Base-by-base conservation (phyloP, 2,888 invertebrate species). In the Chymomyza caudatula region DNA sequence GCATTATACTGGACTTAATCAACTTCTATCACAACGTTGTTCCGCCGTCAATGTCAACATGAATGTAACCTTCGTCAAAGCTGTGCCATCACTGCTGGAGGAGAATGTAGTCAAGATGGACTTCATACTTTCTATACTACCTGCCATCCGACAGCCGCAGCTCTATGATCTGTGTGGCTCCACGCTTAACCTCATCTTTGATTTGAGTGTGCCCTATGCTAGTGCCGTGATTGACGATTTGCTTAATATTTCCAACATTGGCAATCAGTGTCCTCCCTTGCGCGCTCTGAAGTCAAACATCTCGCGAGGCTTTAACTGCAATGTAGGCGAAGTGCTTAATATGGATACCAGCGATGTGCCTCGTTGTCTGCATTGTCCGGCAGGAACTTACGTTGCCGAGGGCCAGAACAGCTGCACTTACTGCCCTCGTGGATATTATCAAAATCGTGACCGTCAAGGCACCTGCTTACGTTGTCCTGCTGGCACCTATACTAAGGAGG, bases 81-180 rank as follows among this genome's bases (percentile, higher is more conserved):
- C 96, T 0, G 92, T 94, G 85, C 95, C 97, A n/a, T 92, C 92
- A 59, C 91, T 97, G 13, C 87, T 96, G 1, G 96, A 96, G 85
- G 96, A 97, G 89, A 97, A 97, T 88, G 94, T 97, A 3, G 94
- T 97, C 0, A 95, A 95, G 90, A 95, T 97, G 92, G 96, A 97
- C 90, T 98, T 96, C 77, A 94, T 97, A 11, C 91, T 98, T 15
- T 95, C 96, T 23, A 95, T 98, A 54, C 93, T 95, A 57, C 98
- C 98, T 1, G 95, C 96, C 2, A 94, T 98, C 22, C 94, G 94
- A 76, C 97, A 98, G 90, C 96, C 96, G 1, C 96, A 97, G 86
- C 91, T 98, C 0, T 98, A 98, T 88, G 98, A 98, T 76, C 94
- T 98, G 0, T 98, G 98, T 87, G 98, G 98, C 13, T 96, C 97